Evolutionary conservation across 2,888 invertebrate species (phyloP).

Genomic region (Brachypalpus laphriformis): DNA sequence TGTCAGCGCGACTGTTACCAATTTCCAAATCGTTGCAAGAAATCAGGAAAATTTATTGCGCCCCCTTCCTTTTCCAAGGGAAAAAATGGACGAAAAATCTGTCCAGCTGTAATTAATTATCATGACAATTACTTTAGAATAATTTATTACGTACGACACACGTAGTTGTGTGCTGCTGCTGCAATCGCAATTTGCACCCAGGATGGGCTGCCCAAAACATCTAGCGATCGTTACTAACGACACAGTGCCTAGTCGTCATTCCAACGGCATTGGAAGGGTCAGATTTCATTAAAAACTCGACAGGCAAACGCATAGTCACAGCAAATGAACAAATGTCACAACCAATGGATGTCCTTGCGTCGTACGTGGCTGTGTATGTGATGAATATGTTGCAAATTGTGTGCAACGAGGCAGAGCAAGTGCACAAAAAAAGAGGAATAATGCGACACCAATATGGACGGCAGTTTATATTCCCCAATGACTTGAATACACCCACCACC

Average conservation of each 20-base stretch:
- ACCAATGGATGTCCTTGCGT: slow-evolving; percentile 19
- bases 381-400: slow-evolving; percentile 42
- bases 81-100: slow-evolving; percentile 38
- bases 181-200: slow-evolving; percentile 39
- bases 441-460: slow-evolving; percentile 15
- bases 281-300: slow-evolving; percentile 51
- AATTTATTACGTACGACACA: slow-evolving; percentile 57
- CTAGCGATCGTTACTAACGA: slow-evolving; percentile 23
- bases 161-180: slow-evolving; percentile 25
- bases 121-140: slow-evolving; percentile 66
- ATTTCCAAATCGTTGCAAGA: slow-evolving; percentile 10
- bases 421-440: slow-evolving; percentile 7
- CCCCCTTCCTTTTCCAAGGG: neutral
- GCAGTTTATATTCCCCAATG: neutral
- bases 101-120: slow-evolving; percentile 64
- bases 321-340: slow-evolving; percentile 41
- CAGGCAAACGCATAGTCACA: slow-evolving; percentile 17
- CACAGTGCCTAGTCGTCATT: neutral
- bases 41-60: slow-evolving; percentile 34
- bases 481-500: neutral
- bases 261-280: slow-evolving; percentile 5
- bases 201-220: neutral
- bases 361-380: neutral
- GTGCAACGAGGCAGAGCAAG: slow-evolving; percentile 47
- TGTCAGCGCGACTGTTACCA: slow-evolving; percentile 14